Conservation (phyloP, 2,113 vertebrate genomes). For the Charina bottae region DNA sequence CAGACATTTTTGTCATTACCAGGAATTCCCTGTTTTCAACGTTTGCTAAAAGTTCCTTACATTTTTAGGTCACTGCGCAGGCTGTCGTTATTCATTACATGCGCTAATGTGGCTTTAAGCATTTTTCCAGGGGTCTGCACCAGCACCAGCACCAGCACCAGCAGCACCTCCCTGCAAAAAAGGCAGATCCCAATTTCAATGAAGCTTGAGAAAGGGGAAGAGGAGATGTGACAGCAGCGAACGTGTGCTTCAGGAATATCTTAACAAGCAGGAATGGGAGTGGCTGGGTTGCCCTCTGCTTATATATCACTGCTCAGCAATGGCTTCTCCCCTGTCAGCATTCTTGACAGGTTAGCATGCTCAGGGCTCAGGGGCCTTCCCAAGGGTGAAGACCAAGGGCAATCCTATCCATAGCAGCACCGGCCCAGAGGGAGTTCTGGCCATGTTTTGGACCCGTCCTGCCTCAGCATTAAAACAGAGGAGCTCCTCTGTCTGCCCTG, state of each 20-base stretch:
- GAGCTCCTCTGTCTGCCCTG: too few species aligned
- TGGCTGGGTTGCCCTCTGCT: too few species aligned
- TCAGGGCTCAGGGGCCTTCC: too few species aligned
- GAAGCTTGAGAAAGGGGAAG: not conserved
- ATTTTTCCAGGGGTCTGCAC: not conserved
- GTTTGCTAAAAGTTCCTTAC: not conserved
- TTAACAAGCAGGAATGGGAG: not conserved
- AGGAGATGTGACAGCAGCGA: not conserved
- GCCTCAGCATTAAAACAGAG: too few species aligned
- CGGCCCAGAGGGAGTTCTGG: too few species aligned
- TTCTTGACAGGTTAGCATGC: too few species aligned
- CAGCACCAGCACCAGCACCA: not conserved
- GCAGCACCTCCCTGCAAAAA: not conserved
- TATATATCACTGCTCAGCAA: not conserved
- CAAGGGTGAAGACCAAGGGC: too few species aligned
- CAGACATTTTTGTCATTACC: not conserved
- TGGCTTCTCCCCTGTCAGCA: not conserved
- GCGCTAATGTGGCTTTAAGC: not conserved
- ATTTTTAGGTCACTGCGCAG: slow-evolving; percentile 18
- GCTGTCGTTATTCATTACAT: slow-evolving; percentile 11
- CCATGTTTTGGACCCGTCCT: too few species aligned
- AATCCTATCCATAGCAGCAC: too few species aligned
- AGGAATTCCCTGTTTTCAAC: not conserved
- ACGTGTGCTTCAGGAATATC: not conserved
- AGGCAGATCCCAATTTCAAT: not conserved